Conservation (phyloP, 35 echinoderm and acorn worm species). For the Ophiothrix spiculata region DNA sequence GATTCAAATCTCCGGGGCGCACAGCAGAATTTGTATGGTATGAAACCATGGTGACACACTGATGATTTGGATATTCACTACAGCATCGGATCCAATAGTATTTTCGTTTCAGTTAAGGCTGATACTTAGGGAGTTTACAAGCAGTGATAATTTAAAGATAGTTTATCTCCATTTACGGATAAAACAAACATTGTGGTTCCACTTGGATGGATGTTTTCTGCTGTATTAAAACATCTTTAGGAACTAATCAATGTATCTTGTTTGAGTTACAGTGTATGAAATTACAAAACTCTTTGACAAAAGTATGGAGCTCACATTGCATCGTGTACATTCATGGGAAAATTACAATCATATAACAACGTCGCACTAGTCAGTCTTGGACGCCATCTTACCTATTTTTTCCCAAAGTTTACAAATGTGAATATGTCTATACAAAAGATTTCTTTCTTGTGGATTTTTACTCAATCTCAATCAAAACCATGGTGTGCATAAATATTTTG, state of each 20-base stretch:
- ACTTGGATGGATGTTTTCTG: no score
- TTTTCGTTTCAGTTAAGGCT: not conserved
- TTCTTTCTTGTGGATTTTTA: not conserved
- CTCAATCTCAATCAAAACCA: no score
- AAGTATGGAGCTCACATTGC: not conserved
- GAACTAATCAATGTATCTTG: no score
- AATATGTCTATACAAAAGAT: not conserved
- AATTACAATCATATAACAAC: not conserved
- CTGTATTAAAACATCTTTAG: no score
- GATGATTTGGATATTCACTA: conserved; percentile 36
- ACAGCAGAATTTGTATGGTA: conserved; percentile 25
- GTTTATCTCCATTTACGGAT: no score
- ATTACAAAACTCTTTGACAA: no score
- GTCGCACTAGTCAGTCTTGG: not conserved
- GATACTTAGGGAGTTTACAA: not conserved
- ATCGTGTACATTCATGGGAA: not conserved
- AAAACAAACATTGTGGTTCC: no score
- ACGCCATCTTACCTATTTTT: not conserved
- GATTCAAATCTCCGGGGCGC: conserved; percentile 34
- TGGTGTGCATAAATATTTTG: no score
- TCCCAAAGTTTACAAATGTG: not conserved
- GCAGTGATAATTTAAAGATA: no score
- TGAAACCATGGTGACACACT: conserved; percentile 33
- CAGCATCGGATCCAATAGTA: conserved; percentile 11
- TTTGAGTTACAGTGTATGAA: no score